Evolutionary conservation across 2,797 vertebrate genomes (phyloP).

Genomic region (Ambastaia sidthimunki): DNA sequence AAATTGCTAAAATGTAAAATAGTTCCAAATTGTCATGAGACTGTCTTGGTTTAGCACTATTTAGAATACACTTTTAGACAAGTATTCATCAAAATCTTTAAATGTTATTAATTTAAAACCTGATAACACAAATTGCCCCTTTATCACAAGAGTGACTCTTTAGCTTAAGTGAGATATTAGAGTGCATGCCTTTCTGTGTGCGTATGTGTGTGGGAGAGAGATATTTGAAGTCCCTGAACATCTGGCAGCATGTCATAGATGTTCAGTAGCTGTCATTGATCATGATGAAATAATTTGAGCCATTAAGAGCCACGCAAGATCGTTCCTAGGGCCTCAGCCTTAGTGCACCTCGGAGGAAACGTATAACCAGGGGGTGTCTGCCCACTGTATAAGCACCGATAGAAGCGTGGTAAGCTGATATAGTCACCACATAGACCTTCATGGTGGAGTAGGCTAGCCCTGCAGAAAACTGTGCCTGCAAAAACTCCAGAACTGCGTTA

Average conservation of each 20-base stretch:
- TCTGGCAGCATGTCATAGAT: constrained; percentile 90
- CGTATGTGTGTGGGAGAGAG: constrained; percentile 71
- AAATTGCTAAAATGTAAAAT: too few relatives aligned
- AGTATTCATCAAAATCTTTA: constrained; percentile 15
- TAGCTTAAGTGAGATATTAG: constrained; percentile 48
- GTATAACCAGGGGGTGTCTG: too few relatives aligned
- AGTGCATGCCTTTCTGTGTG: not conserved
- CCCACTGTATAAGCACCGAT: too few relatives aligned
- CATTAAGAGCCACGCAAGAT: too few relatives aligned
- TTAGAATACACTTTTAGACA: not conserved
- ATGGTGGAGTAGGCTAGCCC: too few relatives aligned
- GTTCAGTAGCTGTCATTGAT: constrained; percentile 95
- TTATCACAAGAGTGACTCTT: constrained; percentile 37
- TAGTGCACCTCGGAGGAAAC: too few relatives aligned
- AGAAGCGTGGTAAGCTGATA: too few relatives aligned
- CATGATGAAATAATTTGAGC: constrained; percentile 99
- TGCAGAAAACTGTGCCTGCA: too few relatives aligned
- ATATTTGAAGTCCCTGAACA: constrained; percentile 90
- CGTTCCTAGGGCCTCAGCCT: too few relatives aligned
- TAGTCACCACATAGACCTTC: too few relatives aligned
- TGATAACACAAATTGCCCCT: constrained; percentile 40
- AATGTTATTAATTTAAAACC: constrained; percentile 40
- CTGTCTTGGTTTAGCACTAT: not conserved
- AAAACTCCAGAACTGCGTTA: too few relatives aligned
- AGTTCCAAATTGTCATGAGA: too few relatives aligned